Evolutionary conservation across 2,888 invertebrate genomes (phyloP).

Genomic region (Tinea semifulvella): DNA sequence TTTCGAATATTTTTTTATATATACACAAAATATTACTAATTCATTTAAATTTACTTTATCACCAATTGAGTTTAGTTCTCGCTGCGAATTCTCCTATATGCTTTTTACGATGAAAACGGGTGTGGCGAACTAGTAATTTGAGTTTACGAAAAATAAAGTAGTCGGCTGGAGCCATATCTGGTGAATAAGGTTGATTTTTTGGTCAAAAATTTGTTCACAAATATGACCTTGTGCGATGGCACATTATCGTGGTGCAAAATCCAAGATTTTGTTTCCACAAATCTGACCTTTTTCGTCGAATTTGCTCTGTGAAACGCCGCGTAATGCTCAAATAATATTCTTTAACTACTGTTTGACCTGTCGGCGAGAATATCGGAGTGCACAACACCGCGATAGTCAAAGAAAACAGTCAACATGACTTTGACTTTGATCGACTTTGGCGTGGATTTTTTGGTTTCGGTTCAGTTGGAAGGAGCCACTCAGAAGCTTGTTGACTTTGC

Average conservation of each 20-base stretch:
- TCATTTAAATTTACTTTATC: constrained; percentile 19
- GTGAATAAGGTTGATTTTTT: constrained; percentile 15
- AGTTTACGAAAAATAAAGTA: neutral
- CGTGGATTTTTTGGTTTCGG: too few relatives aligned
- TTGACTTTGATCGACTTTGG: too few relatives aligned
- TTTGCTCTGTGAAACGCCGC: too few relatives aligned
- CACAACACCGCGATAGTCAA: too few relatives aligned
- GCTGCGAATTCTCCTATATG: neutral
- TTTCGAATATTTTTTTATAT: too few relatives aligned
- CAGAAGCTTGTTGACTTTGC: too few relatives aligned
- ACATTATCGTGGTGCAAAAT: constrained; percentile 16
- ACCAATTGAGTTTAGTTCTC: constrained; percentile 8
- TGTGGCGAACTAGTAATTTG: neutral
- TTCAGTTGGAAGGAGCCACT: neutral
- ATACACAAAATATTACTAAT: constrained; percentile 18
- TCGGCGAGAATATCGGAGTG: too few relatives aligned
- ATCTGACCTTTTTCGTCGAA: neutral
- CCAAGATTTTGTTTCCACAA: constrained; percentile 13
- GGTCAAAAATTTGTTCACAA: constrained; percentile 22
- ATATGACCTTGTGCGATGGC: constrained; percentile 20
- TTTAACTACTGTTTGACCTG: too few relatives aligned
- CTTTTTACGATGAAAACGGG: neutral
- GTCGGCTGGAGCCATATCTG: too few relatives aligned
- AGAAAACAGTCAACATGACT: too few relatives aligned
- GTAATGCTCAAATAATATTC: too few relatives aligned